These are phyloP conservation scores for Nothobranchius kuhntae DNA, from an alignment of 2,113 vertebrate genomes.

Conservation along the genomic window DNA sequence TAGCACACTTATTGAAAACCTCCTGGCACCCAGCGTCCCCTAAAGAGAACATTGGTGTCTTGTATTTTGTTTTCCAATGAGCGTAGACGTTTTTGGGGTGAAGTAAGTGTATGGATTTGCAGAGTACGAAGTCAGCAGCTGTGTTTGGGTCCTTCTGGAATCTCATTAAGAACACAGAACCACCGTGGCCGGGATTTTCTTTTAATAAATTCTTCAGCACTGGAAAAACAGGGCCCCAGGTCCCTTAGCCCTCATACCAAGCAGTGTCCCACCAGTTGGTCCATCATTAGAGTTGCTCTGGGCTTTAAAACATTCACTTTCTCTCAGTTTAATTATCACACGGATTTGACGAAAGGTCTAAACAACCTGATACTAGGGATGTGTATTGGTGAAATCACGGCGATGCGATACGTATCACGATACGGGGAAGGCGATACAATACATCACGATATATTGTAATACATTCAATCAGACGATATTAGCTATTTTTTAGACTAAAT, in stretches of 20 bases:
- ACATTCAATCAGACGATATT: no score
- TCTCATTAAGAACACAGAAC: slow-evolving; percentile 18
- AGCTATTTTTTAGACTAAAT: no score
- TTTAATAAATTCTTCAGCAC: slow-evolving; percentile 48
- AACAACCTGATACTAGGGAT: neutral
- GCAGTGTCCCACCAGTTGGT: slow-evolving; percentile 9
- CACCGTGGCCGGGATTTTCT: slow-evolving; percentile 26
- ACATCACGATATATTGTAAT: no score
- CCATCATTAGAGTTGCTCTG: neutral
- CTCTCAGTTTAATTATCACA: neutral
- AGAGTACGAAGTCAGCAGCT: slow-evolving; percentile 7
- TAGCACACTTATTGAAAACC: no score
- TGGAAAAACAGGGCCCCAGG: slow-evolving; percentile 28
- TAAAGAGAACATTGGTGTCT: no score
- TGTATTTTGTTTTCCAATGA: neutral
- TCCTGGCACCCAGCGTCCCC: no score
- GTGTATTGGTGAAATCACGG: no score
- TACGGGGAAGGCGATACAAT: no score
- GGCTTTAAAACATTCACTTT: no score
- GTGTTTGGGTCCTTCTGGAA: slow-evolving; percentile 8
- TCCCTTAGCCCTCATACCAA: slow-evolving; percentile 11
- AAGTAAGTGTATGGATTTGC: slow-evolving; percentile 6
- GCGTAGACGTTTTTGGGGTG: neutral
- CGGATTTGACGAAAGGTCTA: neutral
- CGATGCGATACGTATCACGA: no score